Base-by-base conservation (phyloP, 2,888 invertebrate genomes). In the Ischnura elegans region DNA sequence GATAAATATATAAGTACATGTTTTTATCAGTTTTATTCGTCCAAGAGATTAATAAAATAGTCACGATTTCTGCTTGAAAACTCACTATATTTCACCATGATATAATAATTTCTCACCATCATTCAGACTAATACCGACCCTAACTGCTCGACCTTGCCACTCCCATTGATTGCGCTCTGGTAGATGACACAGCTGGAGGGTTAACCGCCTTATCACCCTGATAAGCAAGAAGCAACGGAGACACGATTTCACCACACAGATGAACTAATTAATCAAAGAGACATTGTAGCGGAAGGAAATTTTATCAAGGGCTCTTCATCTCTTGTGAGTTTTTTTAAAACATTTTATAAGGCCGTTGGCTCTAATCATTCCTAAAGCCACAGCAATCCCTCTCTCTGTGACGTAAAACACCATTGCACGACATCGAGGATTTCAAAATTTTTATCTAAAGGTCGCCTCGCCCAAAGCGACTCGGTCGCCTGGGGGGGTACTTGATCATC, bases 281-380 rank as follows among this genome's bases (percentile, higher is more conserved):
- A 76, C 61, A 13, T 76, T 1, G 36, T 76, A 76, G 10, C 76
- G 0, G 76, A 76, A 29, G 76, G 76, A 36, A 76, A 76, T 36
- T 76, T 76, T 76, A 76, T 76, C 76, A 76, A 76, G 36, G 61
- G 36, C 76, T 25, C 76, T 76, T 25, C 29, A 76, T 76, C 76
- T 36, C 2, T 10, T n/a, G n/a, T n/a, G n/a, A 29, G 25, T 16
- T 29, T 36, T 36, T 36, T 36, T 36, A 76, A 36, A 76, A 36
- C 36, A 76, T 76, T 36, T 10, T 29, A 29, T 36, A 36, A 76
- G 76, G 29, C 76, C 76, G 76, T 29, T 2, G 4, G 66, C 76
- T 36, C 76, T 36, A 36, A 76, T 36, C 36, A 76, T 76, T 76
- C 21, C 29, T 76, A 13, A 29, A 76, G 76, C 16, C 29, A 36